Base-by-base conservation (phyloP, 2,888 invertebrate genomes). In the Lamellibrachia columna region DNA sequence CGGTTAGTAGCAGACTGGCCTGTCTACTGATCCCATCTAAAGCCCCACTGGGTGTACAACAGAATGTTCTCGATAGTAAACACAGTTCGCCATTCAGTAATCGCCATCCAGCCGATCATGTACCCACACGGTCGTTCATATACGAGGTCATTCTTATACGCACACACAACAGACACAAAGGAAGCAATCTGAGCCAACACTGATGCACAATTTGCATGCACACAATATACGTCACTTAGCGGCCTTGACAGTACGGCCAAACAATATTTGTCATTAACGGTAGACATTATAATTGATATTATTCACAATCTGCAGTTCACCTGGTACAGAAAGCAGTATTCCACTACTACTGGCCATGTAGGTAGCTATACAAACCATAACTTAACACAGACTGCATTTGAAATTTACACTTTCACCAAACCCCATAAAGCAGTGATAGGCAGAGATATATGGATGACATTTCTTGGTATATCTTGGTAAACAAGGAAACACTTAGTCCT, bases 251-350 rank as follows among this genome's bases (percentile, higher is more conserved):
- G 22, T 22, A 75, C 75, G 22, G 6, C 75, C 22, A 22, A 75
- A 75, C 75, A 75, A 75, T 75, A 75, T 75, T 75, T 75, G 75
- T 75, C 75, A 75, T 75, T 75, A 75, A 75, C n/a, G 75, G 22
- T n/a, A 75, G 15, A n/a, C 75, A 75, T n/a, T 15, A 75, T 75
- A 75, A 75, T 75, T 75, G 75, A 75, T 75, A 75, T 75, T 75
- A n/a, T 15, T 75, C 75, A 75, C 75, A 75, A 75, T 75, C 15
- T 75, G 75, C n/a, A 75, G 22, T 15, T 75, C 75, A 22, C 3
- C 75, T 22, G 75, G 75, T 75, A 75, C 75, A 75, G 4, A 75
- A n/a, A 75, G 75, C 3, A 22, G 75, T 75, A 75, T 22, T 75
- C 75, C n/a, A 22, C 75, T 4, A n/a, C 22, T 22, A 75, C 75